Percentiles rank a stretch among this genome's conserved stretches.
Conservation (phyloP, 2,113 vertebrate genomes). For the Festucalex cinctus region DNA sequence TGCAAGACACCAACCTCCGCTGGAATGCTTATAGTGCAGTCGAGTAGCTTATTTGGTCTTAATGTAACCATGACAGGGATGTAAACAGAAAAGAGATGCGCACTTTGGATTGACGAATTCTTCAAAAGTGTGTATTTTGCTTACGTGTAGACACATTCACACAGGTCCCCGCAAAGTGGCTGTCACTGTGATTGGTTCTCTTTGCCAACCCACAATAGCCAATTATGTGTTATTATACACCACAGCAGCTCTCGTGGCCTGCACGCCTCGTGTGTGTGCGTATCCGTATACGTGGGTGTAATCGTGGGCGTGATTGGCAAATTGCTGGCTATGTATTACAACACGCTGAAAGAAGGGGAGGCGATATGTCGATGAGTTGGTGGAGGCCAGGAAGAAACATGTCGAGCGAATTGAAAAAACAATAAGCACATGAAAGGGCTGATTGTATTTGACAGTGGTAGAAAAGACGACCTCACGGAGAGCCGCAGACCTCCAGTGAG, state of each 20-base stretch:
- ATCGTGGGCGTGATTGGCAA: conserved; percentile 54
- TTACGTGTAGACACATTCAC: conserved; percentile 19
- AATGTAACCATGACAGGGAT: conserved; percentile 18
- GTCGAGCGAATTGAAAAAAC: conserved; percentile 45
- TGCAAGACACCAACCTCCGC: neutral
- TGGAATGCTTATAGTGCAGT: neutral
- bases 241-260: conserved; percentile 62
- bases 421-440: conserved; percentile 35
- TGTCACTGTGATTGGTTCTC: conserved; percentile 69
- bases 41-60: conserved; percentile 30
- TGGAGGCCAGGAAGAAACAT: conserved; percentile 27
- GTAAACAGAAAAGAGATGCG: conserved; percentile 27
- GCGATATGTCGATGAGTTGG: conserved; percentile 28
- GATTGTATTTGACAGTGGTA: conserved; percentile 54
- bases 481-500: conserved; percentile 60
- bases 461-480: conserved; percentile 42
- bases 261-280: conserved; percentile 28
- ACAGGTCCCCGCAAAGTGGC: conserved; percentile 58
- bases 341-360: conserved; percentile 40
- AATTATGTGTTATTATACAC: conserved; percentile 72
- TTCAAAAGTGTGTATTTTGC: neutral
- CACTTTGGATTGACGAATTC: conserved; percentile 29
- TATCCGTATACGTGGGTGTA: conserved; percentile 27
- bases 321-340: conserved; percentile 64
- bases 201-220: conserved; percentile 64